Evolutionary conservation across 2,113 vertebrate genomes (phyloP), one percentile per base, ranked within the genome.

Genomic region (Grallaria varia): DNA sequence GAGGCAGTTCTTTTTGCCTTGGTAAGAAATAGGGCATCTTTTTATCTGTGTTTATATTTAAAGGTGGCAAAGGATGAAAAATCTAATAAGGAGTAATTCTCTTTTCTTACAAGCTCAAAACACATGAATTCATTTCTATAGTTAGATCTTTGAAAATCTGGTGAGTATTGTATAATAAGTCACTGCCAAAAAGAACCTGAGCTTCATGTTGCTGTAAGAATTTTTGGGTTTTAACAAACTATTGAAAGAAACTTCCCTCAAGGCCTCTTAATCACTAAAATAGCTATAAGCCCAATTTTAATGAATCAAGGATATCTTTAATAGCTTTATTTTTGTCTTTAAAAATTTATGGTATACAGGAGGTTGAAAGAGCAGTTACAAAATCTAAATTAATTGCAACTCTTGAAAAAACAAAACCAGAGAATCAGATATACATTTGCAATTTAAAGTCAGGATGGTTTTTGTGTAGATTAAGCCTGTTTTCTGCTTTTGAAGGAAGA

Each of bases 401-500:
- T 68, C 64, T 90, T 44, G 44, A 73, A 55, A 91, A 87, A 39
- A 47, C 23, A 58, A 78, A 73, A 35, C 12, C 55, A 77, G 72
- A 69, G 21, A 67, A 62, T 53, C 45, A 76, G 30, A 69, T 92
- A 78, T 6, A 50, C 28, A 84, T 91, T 79, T 62, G 27, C 28
- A 85, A 55, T 88, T 93, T 76, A 62, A 90, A 94, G 76, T 53
- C 25, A 22, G 35, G 55, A 15, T 45, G 12, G 3, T 9, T 95
- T 93, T 84, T 53, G 14, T 58, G 64, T 66, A 83, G 49, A 86
- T 85, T 17, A 73, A 75, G 79, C 28, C 82, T 95, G 23, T 27
- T 78, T 89, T 86, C 49, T 63, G 35, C 44, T 60, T 94, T 89
- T 88, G 83, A 94, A 90, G 68, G 71, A 86, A 91, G 68, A 83